A percentile compares a stretch with the other conserved stretches of the same genome.
These are phyloP conservation scores for Stigmatopora argus DNA, from an alignment of 2,113 vertebrate genomes.

Conservation along the genomic window DNA sequence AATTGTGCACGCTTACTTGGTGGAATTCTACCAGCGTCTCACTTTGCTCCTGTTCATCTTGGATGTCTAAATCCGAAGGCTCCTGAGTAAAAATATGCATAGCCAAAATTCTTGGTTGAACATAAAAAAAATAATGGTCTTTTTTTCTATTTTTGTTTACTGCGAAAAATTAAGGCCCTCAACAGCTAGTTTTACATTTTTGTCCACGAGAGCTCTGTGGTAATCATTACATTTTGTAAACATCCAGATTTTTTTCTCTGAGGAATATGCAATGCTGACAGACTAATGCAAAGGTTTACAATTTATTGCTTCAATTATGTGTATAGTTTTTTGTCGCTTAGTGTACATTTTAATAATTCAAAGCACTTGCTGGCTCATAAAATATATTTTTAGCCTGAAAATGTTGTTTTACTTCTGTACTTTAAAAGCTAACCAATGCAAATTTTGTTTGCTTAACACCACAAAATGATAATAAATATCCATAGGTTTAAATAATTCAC, in stretches of 20 bases:
- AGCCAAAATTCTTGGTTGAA: constrained; percentile 13
- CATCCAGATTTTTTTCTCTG: neutral
- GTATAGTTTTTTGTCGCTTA: too few relatives aligned
- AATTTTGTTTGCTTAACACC: too few relatives aligned
- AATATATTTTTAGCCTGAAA: too few relatives aligned
- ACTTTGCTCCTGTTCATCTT: constrained; percentile 50
- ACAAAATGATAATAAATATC: too few relatives aligned
- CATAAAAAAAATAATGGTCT: neutral
- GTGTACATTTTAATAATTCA: too few relatives aligned
- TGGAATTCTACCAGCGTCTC: constrained; percentile 49
- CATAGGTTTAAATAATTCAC: neutral
- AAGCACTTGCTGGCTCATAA: too few relatives aligned
- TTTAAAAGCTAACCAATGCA: too few relatives aligned
- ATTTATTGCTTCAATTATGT: too few relatives aligned
- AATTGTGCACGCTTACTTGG: constrained; percentile 54
- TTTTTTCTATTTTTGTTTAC: neutral
- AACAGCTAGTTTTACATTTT: neutral
- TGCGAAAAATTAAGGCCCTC: neutral
- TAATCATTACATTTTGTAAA: neutral
- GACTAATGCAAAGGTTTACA: neutral
- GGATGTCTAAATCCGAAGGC: constrained; percentile 52
- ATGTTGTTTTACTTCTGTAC: too few relatives aligned
- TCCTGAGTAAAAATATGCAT: constrained; percentile 59
- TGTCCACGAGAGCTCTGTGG: neutral
- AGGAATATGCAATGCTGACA: neutral